Evolutionary conservation across 2,888 invertebrate genomes (phyloP).

Genomic region (Celastrina argiolus): DNA sequence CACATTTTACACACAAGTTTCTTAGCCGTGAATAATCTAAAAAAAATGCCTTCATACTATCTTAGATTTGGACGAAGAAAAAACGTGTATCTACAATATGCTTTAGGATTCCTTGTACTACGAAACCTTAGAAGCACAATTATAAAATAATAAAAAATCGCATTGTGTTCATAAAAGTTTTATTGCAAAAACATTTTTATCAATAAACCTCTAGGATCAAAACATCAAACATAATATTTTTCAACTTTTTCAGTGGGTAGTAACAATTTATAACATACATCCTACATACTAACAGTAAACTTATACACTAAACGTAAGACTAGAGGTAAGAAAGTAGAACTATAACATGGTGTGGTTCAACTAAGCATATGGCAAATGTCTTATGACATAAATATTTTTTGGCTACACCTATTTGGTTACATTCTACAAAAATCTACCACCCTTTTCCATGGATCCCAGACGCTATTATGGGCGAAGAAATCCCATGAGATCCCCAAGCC

Average conservation of each 20-base stretch:
- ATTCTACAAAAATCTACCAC: background rate
- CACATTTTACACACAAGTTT: no score
- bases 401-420: constrained; percentile 8
- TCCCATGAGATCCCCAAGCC: background rate
- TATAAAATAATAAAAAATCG: background rate
- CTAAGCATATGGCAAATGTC: constrained; percentile 4
- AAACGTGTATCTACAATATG: no score
- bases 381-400: background rate
- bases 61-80: no score
- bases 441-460: constrained; percentile 2
- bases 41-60: no score
- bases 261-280: background rate
- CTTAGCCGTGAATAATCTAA: no score
- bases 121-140: no score
- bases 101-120: no score
- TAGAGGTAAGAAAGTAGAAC: background rate
- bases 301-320: background rate
- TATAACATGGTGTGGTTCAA: background rate
- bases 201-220: background rate
- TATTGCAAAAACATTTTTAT: background rate
- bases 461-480: background rate
- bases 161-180: background rate
- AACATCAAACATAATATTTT: background rate
- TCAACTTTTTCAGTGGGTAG: background rate
- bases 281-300: background rate